These are phyloP conservation scores for Cryptocephalus moraei DNA, from an alignment of 2,888 invertebrate genomes.

Conservation along the genomic window DNA sequence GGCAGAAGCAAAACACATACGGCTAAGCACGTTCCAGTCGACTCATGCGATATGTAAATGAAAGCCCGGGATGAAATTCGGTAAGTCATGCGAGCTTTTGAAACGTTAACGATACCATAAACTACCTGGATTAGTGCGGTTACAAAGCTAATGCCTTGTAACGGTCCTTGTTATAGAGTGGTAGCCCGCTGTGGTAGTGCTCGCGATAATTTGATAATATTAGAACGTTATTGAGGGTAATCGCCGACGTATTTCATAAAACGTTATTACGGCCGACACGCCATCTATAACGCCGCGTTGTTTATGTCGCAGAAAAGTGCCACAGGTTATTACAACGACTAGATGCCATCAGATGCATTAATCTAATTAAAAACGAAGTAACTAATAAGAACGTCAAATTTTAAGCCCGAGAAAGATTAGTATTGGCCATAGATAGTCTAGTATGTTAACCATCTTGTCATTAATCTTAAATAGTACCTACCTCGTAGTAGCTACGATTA, in stretches of 20 bases:
- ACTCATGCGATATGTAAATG: background rate
- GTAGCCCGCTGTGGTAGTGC: slow-evolving; percentile 25
- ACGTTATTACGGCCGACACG: slow-evolving; percentile 21
- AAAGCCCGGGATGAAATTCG: slow-evolving; percentile 26
- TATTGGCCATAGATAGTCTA: too few species aligned
- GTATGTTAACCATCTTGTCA: too few species aligned
- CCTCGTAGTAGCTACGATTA: too few species aligned
- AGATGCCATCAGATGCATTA: too few species aligned
- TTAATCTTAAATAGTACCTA: too few species aligned
- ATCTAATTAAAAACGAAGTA: too few species aligned
- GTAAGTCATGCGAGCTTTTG: slow-evolving; percentile 33
- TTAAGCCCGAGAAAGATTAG: too few species aligned
- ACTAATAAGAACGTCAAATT: too few species aligned
- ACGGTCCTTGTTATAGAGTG: slow-evolving; percentile 32
- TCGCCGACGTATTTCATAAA: slow-evolving; percentile 25
- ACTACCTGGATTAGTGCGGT: slow-evolving; percentile 34
- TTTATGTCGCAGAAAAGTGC: too few species aligned
- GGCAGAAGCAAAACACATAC: background rate
- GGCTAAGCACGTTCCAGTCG: background rate
- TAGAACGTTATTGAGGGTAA: slow-evolving; percentile 27
- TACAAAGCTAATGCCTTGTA: slow-evolving; percentile 34
- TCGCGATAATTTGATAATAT: slow-evolving; percentile 31
- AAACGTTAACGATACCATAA: slow-evolving; percentile 33
- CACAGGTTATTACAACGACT: too few species aligned
- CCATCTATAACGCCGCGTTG: slow-evolving; percentile 3